Conservation (phyloP, 1,140 invertebrate genomes). For the Thaumatotibia leucotreta region DNA sequence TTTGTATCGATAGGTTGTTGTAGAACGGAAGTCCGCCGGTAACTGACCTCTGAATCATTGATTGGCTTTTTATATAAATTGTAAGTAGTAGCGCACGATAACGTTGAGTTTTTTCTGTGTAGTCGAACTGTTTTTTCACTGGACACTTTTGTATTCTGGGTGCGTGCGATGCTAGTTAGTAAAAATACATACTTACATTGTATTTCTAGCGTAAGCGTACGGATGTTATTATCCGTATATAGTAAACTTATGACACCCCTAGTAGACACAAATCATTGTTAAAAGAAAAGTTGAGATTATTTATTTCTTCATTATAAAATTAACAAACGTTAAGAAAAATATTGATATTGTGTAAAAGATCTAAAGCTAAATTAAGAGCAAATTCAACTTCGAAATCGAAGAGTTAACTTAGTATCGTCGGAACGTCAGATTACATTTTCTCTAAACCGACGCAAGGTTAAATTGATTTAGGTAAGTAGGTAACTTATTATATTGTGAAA, state of each 20-base stretch:
- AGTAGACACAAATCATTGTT: no score
- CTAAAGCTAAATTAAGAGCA: neutral
- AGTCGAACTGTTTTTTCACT: neutral
- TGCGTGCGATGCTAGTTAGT: neutral
- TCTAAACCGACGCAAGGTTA: neutral
- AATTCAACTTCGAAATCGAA: neutral
- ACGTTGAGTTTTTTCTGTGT: neutral
- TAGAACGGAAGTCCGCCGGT: constrained; percentile 61
- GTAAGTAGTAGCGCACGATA: constrained; percentile 26
- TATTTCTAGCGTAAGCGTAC: no score
- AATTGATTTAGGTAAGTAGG: neutral
- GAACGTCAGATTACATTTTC: neutral
- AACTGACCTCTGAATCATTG: constrained; percentile 54
- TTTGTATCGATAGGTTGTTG: constrained; percentile 31
- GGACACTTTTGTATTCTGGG: neutral
- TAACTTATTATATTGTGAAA: neutral
- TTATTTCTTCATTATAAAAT: neutral
- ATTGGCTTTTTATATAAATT: constrained; percentile 62
- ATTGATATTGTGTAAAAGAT: neutral
- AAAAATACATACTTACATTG: neutral
- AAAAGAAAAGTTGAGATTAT: no score
- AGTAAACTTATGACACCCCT: no score
- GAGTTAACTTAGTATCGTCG: neutral
- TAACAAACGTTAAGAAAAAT: neutral
- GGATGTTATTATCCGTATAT: no score